Evolutionary conservation across 2,888 invertebrate genomes (phyloP).

Genomic region (Metacarcinus magister): DNA sequence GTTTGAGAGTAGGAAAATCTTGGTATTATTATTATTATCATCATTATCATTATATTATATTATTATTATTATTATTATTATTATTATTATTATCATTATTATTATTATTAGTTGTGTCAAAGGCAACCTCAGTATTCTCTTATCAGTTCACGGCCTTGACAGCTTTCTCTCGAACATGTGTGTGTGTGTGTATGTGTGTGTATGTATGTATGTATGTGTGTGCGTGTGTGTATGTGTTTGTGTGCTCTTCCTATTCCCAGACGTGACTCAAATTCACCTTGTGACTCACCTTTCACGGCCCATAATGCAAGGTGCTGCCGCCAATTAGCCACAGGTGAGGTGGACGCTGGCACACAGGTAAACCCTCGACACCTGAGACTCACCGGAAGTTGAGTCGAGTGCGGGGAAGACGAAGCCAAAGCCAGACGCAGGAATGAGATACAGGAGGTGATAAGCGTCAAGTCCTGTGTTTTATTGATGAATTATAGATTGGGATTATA

Average conservation of each 20-base stretch:
- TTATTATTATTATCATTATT: not conserved
- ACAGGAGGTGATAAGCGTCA: conserved; percentile 57
- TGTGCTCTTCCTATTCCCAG: not conserved
- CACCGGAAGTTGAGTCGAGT: not conserved
- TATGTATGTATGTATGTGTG: not conserved
- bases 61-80: not conserved
- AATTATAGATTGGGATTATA: conserved; percentile 72
- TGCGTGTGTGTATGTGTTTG: not conserved
- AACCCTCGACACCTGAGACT: not conserved
- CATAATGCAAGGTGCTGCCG: conserved; percentile 11
- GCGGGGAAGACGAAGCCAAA: conserved; percentile 20
- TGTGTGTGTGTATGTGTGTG: conserved; percentile 10
- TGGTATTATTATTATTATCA: not conserved
- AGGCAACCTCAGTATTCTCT: not conserved
- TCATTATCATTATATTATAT: not conserved
- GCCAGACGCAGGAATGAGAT: conserved; percentile 6
- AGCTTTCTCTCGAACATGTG: not conserved
- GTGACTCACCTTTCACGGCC: not conserved
- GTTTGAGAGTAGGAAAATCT: not conserved
- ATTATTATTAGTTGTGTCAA: not conserved
- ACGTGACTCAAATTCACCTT: not conserved
- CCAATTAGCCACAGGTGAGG: conserved; percentile 13
- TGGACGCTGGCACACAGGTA: not conserved
- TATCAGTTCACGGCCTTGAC: not conserved
- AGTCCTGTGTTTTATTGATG: conserved; percentile 65